Evolutionary conservation across 2,113 vertebrate genomes (phyloP), one percentile per base, ranked within the genome.

Genomic region (Varanus komodoensis): DNA sequence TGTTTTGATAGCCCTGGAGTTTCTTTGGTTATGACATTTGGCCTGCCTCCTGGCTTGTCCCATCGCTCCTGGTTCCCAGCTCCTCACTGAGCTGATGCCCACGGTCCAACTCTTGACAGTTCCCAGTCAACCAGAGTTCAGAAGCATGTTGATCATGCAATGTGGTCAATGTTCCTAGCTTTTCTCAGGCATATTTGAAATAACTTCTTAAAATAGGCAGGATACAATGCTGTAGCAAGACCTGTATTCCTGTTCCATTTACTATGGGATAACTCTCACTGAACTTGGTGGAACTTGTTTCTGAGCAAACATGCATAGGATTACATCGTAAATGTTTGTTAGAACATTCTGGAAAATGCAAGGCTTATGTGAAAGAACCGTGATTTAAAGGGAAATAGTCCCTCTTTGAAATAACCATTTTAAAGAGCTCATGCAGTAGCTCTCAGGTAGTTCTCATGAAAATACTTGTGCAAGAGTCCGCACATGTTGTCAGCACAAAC

Each of bases 171-270:
- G 71, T 50, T 73, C 50, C 12, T 85, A 17, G 78, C 52, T 87
- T 69, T 57, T 21, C 82, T 52, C 61, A n/a, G 21, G 0, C 54
- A 77, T 19, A 89, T 93, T 89, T 48, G 19, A 85, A 84, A 93
- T 61, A 79, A 27, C 78, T 78, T 11, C 44, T 8, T 77, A 17
- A 74, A 69, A 54, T 69, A 0, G 32, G 54, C 64, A 74, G 64
- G 48, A 34, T 38, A 71, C 44, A 48, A 68, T 23, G 1, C n/a
- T 29, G 38, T 69, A 69, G 48, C 50, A 15, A 84, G 8, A 64
- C 38, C 38, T 69, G 38, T 14, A 84, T 2, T 68, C 11, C 25
- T 84, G 48, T 12, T 38, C 69, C 48, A 50, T 17, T n/a, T 69
- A 50, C 7, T 71, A 50, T 81, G 52, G 29, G 54, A 81, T 57